A percentile compares a stretch with the other conserved stretches of the same genome.
phyloP scores from a whole-genome alignment of 30 jellyfish, hydroid and myxozoan species.

The Chrysaora quinquecirrha region DNA sequence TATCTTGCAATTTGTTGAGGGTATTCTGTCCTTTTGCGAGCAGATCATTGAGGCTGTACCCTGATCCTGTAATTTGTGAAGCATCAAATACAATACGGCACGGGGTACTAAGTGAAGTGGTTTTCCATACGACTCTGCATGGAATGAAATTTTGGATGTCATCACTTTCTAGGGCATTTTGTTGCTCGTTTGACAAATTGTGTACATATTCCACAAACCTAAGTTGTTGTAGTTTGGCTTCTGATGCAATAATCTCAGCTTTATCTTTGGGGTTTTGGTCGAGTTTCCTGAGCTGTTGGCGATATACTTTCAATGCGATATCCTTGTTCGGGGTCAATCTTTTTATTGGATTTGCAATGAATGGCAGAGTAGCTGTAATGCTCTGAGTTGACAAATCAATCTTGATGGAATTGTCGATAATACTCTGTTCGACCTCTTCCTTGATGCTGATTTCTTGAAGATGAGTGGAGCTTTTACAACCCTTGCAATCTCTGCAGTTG shows the following conservation, averaged over 20 bases:
- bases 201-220: neutral
- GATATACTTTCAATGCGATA: neutral
- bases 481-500: neutral
- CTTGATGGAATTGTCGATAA: neutral
- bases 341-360: neutral
- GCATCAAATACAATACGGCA: conserved; percentile 22
- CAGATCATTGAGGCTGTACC: neutral
- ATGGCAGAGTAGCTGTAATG: neutral
- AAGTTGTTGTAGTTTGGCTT: neutral
- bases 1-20: conserved; percentile 14
- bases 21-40: neutral
- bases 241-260: neutral
- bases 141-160: neutral
- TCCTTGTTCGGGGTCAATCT: conserved; percentile 11
- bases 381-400: neutral
- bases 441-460: neutral
- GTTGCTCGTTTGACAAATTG: neutral
- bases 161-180: neutral
- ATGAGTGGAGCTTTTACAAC: neutral
- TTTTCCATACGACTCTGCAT: neutral
- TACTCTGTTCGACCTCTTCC: neutral
- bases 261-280: neutral
- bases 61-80: conserved; percentile 4
- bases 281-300: neutral
- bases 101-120: neutral